Percentiles rank a stretch among this genome's conserved stretches.
Conservation (phyloP, 2,797 vertebrate genomes). For the Nyctalus aviator region DNA sequence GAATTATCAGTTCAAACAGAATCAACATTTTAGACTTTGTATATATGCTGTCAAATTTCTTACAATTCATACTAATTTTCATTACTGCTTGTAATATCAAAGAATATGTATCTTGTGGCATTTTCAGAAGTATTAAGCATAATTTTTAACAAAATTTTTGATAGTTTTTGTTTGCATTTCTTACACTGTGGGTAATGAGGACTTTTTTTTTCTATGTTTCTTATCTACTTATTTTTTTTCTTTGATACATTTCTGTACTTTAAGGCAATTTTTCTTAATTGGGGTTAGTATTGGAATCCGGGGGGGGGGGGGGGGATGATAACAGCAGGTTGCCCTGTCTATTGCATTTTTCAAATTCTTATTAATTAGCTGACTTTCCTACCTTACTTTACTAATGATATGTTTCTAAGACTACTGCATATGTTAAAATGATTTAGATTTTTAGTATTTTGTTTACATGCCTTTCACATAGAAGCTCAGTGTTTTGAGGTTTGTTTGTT, state of each 20-base stretch:
- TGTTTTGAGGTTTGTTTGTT: neutral
- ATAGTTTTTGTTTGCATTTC: conserved; percentile 23
- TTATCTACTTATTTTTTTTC: neutral
- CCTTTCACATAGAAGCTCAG: conserved; percentile 21
- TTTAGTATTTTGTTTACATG: neutral
- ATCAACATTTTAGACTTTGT: neutral
- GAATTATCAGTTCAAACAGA: neutral
- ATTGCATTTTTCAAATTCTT: conserved; percentile 25
- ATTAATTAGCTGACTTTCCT: neutral
- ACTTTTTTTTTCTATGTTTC: conserved; percentile 42
- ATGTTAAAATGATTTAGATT: neutral
- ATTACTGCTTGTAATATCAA: neutral
- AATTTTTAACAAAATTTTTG: conserved; percentile 22
- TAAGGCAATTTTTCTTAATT: neutral
- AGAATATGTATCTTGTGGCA: neutral
- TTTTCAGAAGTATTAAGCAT: conserved; percentile 3
- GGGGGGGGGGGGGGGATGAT: neutral
- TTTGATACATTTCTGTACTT: neutral
- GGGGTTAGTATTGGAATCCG: neutral
- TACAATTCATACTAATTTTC: conserved; percentile 9
- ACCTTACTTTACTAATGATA: conserved; percentile 1
- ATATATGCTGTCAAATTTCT: neutral
- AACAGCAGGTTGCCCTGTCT: neutral
- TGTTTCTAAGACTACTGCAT: neutral
- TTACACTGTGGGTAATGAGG: neutral